Base-by-base conservation (phyloP, 2,888 invertebrate species). In the Lamellibrachia columna region DNA sequence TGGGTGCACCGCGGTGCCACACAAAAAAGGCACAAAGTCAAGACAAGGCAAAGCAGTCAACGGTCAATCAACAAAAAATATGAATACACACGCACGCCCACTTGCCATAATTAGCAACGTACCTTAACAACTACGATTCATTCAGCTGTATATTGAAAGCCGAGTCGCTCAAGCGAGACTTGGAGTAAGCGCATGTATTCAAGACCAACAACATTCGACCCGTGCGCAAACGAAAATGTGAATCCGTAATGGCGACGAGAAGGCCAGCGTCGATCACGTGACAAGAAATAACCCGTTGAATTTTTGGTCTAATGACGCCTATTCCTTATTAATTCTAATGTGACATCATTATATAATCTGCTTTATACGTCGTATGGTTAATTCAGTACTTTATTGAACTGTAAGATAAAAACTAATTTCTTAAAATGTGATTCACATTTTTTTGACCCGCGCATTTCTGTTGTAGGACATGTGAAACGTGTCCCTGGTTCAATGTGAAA, bases 171-270 rank as follows among this genome's bases (percentile, higher is more conserved):
- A 75, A 75, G 75, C 75, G 75, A 75, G 75, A 75, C 75, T 22
- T n/a, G 4, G 75, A 15, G 75, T 75, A 75, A 75, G 75, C 75
- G 15, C 75, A 75, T 75, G 75, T 75, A 75, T 22, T 75, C 4
- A 3, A 75, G 75, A 3, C 75, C 75, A 75, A 75, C 75, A 75
- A 75, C 75, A 75, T 75, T 75, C 75, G 75, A 11, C 75, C 75
- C 75, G 75, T 75, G 75, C 75, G 75, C 75, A 75, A 75, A 75
- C 15, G 15, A 75, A 75, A 75, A 75, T 75, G 75, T 75, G 75
- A 75, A 75, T 75, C 75, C 22, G 75, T 75, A 75, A 75, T 75
- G 75, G 75, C 75, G 75, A 75, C 75, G 3, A 75, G 75, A n/a
- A 22, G 75, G n/a, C 15, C 75, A 22, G 75, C 4, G 75, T 22